Evolutionary conservation across 92 coral and sea anemone genomes (phyloP).

Genomic region (Chrysogorgia sp.): DNA sequence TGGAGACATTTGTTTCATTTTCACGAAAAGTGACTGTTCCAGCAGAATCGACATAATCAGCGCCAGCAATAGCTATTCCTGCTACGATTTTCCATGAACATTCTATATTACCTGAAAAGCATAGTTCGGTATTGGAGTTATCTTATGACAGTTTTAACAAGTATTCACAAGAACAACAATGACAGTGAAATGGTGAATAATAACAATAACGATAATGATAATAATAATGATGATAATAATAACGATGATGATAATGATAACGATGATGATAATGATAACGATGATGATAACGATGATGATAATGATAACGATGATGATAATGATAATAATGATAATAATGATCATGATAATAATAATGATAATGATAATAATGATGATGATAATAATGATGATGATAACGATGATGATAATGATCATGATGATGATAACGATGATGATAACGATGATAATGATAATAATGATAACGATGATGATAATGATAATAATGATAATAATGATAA

Average conservation of each 20-base stretch:
- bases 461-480: neutral
- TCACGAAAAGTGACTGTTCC: constrained; percentile 62
- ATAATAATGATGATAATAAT: neutral
- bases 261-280: neutral
- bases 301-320: neutral
- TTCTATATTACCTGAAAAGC: constrained; percentile 65
- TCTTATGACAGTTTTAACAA: too few species aligned
- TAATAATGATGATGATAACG: neutral
- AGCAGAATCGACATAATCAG: constrained; percentile 66
- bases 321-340: neutral
- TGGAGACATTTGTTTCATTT: constrained; percentile 58
- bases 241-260: neutral
- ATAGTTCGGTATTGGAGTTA: neutral
- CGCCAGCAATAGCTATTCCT: constrained; percentile 62
- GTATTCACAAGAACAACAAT: too few species aligned
- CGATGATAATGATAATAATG: neutral
- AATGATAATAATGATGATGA: neutral
- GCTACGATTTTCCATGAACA: constrained; percentile 76
- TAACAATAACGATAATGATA: too few species aligned
- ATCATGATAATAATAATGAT: neutral
- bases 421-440: neutral
- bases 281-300: neutral
- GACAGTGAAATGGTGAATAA: too few species aligned
- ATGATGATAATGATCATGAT: neutral
- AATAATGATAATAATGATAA: neutral